Conservation (phyloP, 2,888 invertebrate species). For the Rhagium mordax region DNA sequence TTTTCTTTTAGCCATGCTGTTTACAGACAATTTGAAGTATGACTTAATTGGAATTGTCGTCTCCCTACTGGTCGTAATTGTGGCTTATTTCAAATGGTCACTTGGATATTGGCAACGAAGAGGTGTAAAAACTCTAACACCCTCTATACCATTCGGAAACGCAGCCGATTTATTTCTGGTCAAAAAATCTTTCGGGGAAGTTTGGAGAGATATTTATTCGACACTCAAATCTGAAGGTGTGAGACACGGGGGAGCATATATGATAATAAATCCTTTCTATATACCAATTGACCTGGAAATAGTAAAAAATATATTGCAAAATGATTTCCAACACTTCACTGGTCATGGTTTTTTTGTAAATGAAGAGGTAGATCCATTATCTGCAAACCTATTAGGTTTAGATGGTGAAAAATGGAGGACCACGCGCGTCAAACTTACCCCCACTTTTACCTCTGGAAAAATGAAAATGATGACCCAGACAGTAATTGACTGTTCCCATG, state of each 20-base stretch:
- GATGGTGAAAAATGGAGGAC: slow-evolving; percentile 66
- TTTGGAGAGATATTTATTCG: slow-evolving; percentile 23
- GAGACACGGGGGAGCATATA: slow-evolving; percentile 52
- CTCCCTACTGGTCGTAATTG: neutral
- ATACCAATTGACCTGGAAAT: slow-evolving; percentile 52
- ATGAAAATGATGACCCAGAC: slow-evolving; percentile 60
- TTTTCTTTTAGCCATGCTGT: neutral
- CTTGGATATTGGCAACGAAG: slow-evolving; percentile 34
- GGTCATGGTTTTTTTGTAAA: slow-evolving; percentile 43
- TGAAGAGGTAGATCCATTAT: slow-evolving; percentile 59
- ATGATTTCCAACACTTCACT: slow-evolving; percentile 69
- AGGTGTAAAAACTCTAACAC: slow-evolving; percentile 26
- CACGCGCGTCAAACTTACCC: slow-evolving; percentile 64
- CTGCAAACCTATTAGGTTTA: slow-evolving; percentile 54
- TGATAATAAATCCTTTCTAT: slow-evolving; percentile 64
- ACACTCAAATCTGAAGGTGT: slow-evolving; percentile 26
- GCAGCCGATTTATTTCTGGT: neutral
- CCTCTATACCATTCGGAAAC: slow-evolving; percentile 37
- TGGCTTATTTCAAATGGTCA: slow-evolving; percentile 28
- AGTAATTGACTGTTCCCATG: slow-evolving; percentile 57
- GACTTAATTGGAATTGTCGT: neutral
- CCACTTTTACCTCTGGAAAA: slow-evolving; percentile 67
- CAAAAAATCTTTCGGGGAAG: slow-evolving; percentile 28
- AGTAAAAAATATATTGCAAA: slow-evolving; percentile 70
- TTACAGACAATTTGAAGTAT: neutral